These are phyloP conservation scores for Erethizon dorsatum DNA, from an alignment of 2,797 vertebrate species.

Conservation along the genomic window DNA sequence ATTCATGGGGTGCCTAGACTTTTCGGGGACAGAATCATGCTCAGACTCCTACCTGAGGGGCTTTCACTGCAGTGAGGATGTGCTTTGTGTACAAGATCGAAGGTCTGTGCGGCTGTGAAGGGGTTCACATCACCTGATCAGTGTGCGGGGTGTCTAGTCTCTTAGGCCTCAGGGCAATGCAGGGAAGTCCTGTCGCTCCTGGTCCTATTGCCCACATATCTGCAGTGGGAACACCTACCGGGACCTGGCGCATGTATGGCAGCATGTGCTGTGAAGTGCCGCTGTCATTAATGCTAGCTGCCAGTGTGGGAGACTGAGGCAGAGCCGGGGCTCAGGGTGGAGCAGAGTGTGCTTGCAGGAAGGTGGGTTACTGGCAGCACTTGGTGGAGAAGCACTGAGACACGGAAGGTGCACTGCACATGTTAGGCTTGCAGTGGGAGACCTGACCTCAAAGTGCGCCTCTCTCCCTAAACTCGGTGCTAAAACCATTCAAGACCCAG, in stretches of 20 bases:
- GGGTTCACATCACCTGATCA: background rate
- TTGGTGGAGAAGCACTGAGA: background rate
- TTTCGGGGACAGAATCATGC: constrained; percentile 69
- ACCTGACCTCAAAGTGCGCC: background rate
- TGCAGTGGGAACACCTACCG: background rate
- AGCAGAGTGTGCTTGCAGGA: background rate
- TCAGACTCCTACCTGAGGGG: background rate
- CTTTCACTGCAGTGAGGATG: rapidly evolving
- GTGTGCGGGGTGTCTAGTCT: background rate
- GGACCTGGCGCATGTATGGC: rapidly evolving
- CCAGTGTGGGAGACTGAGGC: too few relatives aligned
- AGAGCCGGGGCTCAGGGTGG: rapidly evolving
- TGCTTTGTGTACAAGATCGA: background rate
- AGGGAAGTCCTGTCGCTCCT: background rate
- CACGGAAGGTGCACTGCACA: background rate
- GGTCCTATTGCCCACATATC: background rate
- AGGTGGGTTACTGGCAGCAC: background rate
- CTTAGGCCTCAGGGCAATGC: background rate
- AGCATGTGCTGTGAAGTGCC: background rate
- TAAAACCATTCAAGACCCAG: background rate
- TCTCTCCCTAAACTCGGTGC: background rate
- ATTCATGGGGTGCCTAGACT: constrained; percentile 44
- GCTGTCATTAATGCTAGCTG: background rate
- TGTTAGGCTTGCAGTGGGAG: background rate
- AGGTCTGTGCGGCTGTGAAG: background rate